phyloP scores from a whole-genome alignment of 2,797 vertebrate genomes.

The Fringilla coelebs region DNA sequence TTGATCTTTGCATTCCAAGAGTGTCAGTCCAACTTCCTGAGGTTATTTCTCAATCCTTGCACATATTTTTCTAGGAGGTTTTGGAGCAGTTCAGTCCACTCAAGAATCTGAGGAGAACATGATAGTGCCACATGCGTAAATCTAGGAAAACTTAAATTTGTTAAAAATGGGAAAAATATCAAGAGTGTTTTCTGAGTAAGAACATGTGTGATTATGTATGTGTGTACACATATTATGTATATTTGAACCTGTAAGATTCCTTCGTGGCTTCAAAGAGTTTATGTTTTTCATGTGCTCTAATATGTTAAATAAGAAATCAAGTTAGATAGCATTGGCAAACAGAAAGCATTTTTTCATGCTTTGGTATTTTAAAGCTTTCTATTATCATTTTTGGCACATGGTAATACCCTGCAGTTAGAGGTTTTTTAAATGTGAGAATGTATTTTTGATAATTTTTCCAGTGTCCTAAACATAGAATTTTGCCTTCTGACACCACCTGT shows the following conservation, averaged over 20 bases:
- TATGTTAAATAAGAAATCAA: not conserved
- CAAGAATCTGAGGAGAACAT: not conserved
- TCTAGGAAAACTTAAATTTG: not conserved
- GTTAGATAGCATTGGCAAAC: not conserved
- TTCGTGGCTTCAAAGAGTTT: not conserved
- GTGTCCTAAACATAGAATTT: not conserved
- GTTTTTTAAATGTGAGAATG: not conserved
- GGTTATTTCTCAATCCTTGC: conserved; percentile 22
- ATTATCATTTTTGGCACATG: not conserved
- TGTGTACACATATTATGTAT: not conserved
- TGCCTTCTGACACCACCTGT: not conserved
- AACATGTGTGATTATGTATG: not conserved
- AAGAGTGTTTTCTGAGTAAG: not conserved
- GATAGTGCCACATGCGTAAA: not conserved
- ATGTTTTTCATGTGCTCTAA: not conserved
- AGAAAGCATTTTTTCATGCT: not conserved
- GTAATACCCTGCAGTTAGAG: not conserved
- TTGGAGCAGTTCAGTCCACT: not conserved
- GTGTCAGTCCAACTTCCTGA: conserved; percentile 26
- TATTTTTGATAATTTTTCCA: not conserved
- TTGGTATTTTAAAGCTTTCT: not conserved
- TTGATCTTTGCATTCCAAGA: conserved; percentile 51
- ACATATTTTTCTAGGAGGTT: conserved; percentile 47
- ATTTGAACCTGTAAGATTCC: not conserved
- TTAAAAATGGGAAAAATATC: not conserved